Evolutionary conservation across 2,797 vertebrate species (phyloP).

Genomic region (Catamblyrhynchus diadema): DNA sequence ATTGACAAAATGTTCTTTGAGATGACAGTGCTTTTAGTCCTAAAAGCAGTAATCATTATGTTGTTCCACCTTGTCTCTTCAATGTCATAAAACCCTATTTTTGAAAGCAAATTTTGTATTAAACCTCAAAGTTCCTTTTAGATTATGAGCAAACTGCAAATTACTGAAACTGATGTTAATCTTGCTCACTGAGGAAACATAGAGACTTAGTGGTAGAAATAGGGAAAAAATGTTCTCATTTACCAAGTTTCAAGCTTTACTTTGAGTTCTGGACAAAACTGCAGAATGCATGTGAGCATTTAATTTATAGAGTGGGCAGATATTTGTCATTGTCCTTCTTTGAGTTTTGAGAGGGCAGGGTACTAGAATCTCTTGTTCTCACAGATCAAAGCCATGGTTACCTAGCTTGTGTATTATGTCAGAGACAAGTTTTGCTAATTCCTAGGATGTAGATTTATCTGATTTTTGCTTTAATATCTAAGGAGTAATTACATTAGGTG

Average conservation of each 20-base stretch:
- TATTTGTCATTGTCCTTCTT: not conserved
- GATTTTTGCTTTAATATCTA: not conserved
- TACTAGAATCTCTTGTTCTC: not conserved
- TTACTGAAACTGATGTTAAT: not conserved
- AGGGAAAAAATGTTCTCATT: not conserved
- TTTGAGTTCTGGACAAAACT: not conserved
- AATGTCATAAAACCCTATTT: not conserved
- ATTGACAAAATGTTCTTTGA: not conserved
- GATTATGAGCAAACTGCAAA: not conserved
- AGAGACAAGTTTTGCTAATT: not conserved
- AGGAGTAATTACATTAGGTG: not conserved
- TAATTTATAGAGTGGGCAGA: not conserved
- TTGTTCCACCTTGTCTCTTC: not conserved
- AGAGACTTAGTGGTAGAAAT: not conserved
- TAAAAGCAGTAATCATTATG: not conserved
- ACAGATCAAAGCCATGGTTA: not conserved
- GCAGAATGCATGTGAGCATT: not conserved
- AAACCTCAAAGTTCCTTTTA: not conserved
- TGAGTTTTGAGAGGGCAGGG: not conserved
- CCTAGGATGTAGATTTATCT: not conserved
- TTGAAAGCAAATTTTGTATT: not conserved
- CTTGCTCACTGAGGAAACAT: not conserved
- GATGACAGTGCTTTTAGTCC: not conserved
- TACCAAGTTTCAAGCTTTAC: not conserved
- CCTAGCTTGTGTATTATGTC: not conserved